Evolutionary conservation across 2,888 invertebrate species (phyloP).

Genomic region (Trissolcus brochymenae): DNA sequence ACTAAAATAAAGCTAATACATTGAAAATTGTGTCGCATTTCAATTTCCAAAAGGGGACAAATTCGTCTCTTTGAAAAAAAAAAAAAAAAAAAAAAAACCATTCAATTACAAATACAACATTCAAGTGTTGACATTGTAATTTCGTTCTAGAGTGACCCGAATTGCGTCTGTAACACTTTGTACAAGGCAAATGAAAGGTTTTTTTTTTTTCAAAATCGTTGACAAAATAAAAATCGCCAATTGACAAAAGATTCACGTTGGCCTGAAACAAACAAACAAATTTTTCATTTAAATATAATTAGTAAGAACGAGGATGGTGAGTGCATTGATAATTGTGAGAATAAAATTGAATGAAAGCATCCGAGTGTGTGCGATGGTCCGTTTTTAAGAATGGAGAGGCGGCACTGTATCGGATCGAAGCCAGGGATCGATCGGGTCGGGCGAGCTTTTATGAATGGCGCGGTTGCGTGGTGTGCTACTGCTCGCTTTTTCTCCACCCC

Average conservation of each 20-base stretch:
- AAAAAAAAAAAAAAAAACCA: too few relatives aligned
- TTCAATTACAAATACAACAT: too few relatives aligned
- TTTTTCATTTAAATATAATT: too few relatives aligned
- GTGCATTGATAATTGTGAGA: neutral
- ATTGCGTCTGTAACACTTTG: too few relatives aligned
- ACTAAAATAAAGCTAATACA: too few relatives aligned
- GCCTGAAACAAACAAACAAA: neutral
- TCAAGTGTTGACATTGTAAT: too few relatives aligned
- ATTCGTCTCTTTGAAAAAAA: too few relatives aligned
- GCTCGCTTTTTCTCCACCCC: slow-evolving; percentile 48
- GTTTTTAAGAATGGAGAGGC: slow-evolving; percentile 40
- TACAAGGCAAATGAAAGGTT: too few relatives aligned
- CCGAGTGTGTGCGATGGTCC: neutral
- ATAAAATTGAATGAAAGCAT: neutral
- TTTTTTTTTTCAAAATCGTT: too few relatives aligned
- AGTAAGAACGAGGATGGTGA: neutral
- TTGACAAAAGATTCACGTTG: neutral
- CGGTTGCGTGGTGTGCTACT: slow-evolving; percentile 62
- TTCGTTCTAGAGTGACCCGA: too few relatives aligned
- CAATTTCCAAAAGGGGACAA: too few relatives aligned
- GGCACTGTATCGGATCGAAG: slow-evolving; percentile 39
- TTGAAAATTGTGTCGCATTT: too few relatives aligned
- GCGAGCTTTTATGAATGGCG: slow-evolving; percentile 70
- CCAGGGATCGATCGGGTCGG: slow-evolving; percentile 45
- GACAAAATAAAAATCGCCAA: neutral